Evolutionary conservation across 2,797 vertebrate genomes (phyloP).

Genomic region (Remorina albescens): DNA sequence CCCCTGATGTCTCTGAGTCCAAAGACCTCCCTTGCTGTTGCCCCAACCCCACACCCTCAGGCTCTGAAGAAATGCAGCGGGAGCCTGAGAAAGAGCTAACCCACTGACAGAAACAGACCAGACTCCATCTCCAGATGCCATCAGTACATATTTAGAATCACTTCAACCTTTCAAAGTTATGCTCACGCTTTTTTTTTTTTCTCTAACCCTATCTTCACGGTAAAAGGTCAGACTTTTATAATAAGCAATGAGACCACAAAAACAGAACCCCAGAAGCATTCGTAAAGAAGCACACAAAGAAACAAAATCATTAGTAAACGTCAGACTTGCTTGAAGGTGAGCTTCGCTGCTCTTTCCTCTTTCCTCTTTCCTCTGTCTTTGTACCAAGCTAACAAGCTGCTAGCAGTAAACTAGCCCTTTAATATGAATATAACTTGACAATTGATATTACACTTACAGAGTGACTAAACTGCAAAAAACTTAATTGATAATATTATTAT

Average conservation of each 20-base stretch:
- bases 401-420: not conserved
- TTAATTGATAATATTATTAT: not conserved
- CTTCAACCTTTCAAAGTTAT: conserved; percentile 20
- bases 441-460: not conserved
- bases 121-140: conserved; percentile 43
- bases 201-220: not conserved
- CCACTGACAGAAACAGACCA: conserved; percentile 58
- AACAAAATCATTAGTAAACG: not conserved
- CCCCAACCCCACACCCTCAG: conserved; percentile 16
- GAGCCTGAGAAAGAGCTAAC: conserved; percentile 69
- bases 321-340: not conserved
- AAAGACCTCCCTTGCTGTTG: conserved; percentile 4
- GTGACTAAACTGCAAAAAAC: not conserved
- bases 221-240: not conserved
- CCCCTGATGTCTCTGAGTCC: conserved; percentile 5
- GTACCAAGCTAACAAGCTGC: not conserved
- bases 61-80: conserved; percentile 46
- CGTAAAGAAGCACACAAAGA: not conserved
- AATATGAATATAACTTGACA: not conserved
- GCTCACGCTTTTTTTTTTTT: conserved; percentile 5
- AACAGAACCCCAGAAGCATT: not conserved
- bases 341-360: not conserved
- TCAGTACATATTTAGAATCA: conserved; percentile 52
- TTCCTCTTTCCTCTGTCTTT: not conserved
- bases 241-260: not conserved